Percentiles rank a stretch among this genome's conserved stretches.
phyloP scores from a whole-genome alignment of 2,113 vertebrate species.

The Hippocampus zosterae region DNA sequence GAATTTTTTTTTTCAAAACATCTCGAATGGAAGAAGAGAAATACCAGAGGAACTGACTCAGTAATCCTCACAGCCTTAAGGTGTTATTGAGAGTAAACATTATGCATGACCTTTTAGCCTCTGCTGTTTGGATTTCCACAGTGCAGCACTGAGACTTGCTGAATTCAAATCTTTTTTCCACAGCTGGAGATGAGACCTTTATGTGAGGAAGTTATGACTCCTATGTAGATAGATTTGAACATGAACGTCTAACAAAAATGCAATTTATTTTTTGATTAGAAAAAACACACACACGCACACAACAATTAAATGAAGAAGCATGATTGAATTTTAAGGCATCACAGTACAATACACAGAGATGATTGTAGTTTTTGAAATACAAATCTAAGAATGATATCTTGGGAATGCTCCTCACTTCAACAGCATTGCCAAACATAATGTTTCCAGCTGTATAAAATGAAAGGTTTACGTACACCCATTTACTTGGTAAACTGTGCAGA shows the following conservation, averaged over 20 bases:
- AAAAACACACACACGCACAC: background rate
- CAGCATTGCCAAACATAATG: too few relatives aligned
- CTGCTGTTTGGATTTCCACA: slow-evolving; percentile 5
- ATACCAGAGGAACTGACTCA: background rate
- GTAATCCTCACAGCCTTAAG: background rate
- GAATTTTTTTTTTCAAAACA: background rate
- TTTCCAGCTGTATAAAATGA: too few relatives aligned
- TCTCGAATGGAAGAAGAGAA: background rate
- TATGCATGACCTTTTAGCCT: slow-evolving; percentile 4
- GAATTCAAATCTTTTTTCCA: slow-evolving; percentile 11
- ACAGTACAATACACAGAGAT: too few relatives aligned
- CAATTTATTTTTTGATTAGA: background rate
- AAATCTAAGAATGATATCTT: too few relatives aligned
- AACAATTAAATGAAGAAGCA: background rate
- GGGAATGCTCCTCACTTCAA: too few relatives aligned
- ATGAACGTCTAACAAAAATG: slow-evolving; percentile 1
- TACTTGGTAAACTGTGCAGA: too few relatives aligned
- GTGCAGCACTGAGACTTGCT: background rate
- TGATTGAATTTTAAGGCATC: background rate
- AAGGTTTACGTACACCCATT: too few relatives aligned
- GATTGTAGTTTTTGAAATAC: too few relatives aligned
- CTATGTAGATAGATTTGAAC: slow-evolving; percentile 7
- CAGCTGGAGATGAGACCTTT: slow-evolving; percentile 1
- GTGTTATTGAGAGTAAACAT: slow-evolving; percentile 15
- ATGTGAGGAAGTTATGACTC: background rate